Evolutionary conservation across 2,888 invertebrate genomes (phyloP).

Genomic region (Acleris sparsana): DNA sequence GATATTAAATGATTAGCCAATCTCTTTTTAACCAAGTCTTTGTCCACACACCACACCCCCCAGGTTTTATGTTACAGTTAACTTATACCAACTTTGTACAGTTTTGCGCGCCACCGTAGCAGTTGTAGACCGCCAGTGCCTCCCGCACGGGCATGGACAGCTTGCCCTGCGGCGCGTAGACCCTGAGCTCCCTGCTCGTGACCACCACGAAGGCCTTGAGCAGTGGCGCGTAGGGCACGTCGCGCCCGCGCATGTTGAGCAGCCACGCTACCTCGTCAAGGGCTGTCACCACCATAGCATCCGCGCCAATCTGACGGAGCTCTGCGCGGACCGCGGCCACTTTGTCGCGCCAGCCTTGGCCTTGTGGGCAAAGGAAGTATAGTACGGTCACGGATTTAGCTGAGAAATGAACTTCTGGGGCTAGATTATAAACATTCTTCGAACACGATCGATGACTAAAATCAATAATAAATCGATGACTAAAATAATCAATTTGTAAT

Average conservation of each 20-base stretch:
- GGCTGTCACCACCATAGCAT: constrained; percentile 92
- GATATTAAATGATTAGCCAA: too few species aligned
- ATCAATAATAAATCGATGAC: too few species aligned
- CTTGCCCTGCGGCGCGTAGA: constrained; percentile 88
- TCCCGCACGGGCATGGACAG: constrained; percentile 81
- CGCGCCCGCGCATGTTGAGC: constrained; percentile 93
- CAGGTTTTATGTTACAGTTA: neutral
- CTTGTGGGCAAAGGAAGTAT: constrained; percentile 55
- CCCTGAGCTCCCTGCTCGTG: constrained; percentile 85
- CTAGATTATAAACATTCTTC: too few species aligned
- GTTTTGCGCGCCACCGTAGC: constrained; percentile 85
- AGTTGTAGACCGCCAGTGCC: constrained; percentile 82
- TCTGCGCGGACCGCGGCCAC: constrained; percentile 86
- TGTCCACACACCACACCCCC: neutral
- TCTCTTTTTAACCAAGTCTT: too few species aligned
- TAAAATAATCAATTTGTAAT: too few species aligned
- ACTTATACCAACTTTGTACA: constrained; percentile 63
- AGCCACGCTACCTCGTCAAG: constrained; percentile 94
- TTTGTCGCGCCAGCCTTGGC: constrained; percentile 90
- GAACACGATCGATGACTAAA: too few species aligned
- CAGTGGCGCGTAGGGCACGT: constrained; percentile 91
- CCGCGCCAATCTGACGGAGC: constrained; percentile 85
- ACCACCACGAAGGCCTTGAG: constrained; percentile 90
- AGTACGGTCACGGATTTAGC: too few species aligned
- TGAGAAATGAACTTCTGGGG: too few species aligned